Evolutionary conservation across 2,888 invertebrate genomes (phyloP).

Genomic region (Vandiemenella viatica): DNA sequence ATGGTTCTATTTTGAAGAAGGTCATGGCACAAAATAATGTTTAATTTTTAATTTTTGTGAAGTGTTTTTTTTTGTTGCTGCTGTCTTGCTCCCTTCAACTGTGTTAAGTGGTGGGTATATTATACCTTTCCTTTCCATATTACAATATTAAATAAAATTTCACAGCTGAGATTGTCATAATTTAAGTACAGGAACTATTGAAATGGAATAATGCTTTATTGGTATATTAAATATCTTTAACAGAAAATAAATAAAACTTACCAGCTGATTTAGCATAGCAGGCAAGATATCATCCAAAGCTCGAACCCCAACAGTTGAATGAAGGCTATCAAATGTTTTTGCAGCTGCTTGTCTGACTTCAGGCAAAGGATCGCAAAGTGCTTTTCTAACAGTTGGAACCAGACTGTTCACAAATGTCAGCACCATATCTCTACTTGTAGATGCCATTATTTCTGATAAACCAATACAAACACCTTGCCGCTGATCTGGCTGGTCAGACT

Average conservation of each 20-base stretch:
- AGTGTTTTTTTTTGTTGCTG: no score
- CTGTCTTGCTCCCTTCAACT: no score
- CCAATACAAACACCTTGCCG: conserved; percentile 98
- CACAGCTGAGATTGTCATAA: no score
- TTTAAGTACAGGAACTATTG: no score
- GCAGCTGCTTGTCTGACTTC: conserved; percentile 92
- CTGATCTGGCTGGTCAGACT: conserved; percentile 84
- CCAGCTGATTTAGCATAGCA: conserved; percentile 65
- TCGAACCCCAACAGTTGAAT: conserved; percentile 81
- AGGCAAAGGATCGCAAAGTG: conserved; percentile 82
- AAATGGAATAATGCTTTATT: no score
- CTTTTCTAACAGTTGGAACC: conserved; percentile 87
- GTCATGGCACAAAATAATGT: no score
- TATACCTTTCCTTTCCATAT: no score
- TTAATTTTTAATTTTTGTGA: no score
- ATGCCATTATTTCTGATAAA: conserved; percentile 92
- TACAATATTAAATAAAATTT: no score
- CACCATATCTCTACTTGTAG: conserved; percentile 89
- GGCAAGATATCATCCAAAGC: conserved; percentile 95
- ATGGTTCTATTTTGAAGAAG: no score
- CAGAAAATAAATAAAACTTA: conserved; percentile 22
- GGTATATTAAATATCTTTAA: no score
- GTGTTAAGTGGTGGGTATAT: no score
- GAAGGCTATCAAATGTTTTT: conserved; percentile 89
- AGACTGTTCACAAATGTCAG: conserved; percentile 75